Evolutionary conservation across 2,888 invertebrate species (phyloP).

Genomic region (Byasa hedistus): DNA sequence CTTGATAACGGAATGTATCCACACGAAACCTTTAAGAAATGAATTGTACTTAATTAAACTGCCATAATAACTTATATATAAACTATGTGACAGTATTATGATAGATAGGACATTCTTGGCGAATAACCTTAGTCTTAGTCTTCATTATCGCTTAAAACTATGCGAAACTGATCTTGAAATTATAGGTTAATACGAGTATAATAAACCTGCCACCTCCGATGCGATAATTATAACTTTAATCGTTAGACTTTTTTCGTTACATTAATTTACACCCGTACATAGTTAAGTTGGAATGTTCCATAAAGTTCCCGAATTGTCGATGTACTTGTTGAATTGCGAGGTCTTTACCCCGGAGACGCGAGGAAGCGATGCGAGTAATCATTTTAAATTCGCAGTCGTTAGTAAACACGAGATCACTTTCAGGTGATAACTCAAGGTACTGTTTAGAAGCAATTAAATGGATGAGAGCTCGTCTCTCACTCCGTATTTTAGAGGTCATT

Average conservation of each 20-base stretch:
- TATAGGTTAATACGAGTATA: too few relatives aligned
- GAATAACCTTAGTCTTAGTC: too few relatives aligned
- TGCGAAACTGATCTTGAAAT: too few relatives aligned
- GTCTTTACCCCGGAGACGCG: constrained; percentile 8
- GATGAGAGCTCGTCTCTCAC: not conserved
- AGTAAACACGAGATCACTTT: constrained; percentile 20
- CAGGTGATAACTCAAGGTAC: constrained; percentile 15
- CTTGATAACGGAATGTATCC: too few relatives aligned
- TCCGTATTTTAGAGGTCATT: not conserved
- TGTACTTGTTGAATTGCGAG: constrained; percentile 6
- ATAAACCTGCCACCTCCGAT: not conserved
- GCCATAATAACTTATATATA: too few relatives aligned
- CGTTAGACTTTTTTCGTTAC: not conserved
- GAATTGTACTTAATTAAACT: too few relatives aligned
- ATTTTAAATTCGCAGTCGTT: constrained; percentile 23
- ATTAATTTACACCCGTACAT: not conserved
- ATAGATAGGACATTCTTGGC: too few relatives aligned
- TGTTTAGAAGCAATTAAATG: constrained; percentile 15
- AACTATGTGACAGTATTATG: too few relatives aligned
- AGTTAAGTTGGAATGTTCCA: constrained; percentile 1
- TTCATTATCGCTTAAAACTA: too few relatives aligned
- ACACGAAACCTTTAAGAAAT: too few relatives aligned
- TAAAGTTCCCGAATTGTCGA: constrained; percentile 2
- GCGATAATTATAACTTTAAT: not conserved
- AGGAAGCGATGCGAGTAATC: constrained; percentile 18